Conservation (phyloP, 2,113 vertebrate genomes). For the Tringa solitaria region DNA sequence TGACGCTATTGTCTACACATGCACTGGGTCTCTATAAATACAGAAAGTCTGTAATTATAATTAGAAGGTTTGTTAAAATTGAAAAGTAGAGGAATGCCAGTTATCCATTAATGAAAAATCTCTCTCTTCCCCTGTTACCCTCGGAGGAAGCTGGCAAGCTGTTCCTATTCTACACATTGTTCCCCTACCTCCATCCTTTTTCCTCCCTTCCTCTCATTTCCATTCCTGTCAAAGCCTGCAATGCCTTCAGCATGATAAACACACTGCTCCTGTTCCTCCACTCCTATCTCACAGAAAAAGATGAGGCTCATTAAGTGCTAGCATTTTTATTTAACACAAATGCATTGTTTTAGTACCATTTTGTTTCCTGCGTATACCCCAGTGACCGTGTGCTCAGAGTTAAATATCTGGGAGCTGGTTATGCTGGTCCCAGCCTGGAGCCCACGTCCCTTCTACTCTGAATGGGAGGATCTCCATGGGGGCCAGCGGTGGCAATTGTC, state of each 20-base stretch:
- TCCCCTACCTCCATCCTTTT: slow-evolving; percentile 12
- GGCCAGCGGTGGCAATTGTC: not conserved
- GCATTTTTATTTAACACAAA: slow-evolving; percentile 27
- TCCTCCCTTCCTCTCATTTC: slow-evolving; percentile 42
- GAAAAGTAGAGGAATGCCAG: slow-evolving; percentile 49
- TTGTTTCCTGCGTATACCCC: not conserved
- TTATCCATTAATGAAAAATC: slow-evolving; percentile 34
- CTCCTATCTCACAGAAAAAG: not conserved
- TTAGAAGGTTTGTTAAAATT: slow-evolving; percentile 67
- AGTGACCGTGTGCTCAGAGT: not conserved
- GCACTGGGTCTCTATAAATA: slow-evolving; percentile 53
- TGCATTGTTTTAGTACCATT: not conserved
- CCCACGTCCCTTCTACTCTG: not conserved
- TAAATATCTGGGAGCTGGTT: not conserved
- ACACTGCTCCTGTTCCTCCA: not conserved
- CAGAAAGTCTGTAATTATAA: slow-evolving; percentile 62
- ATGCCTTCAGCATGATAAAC: slow-evolving; percentile 51
- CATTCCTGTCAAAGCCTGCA: slow-evolving; percentile 41
- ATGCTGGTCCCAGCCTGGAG: not conserved
- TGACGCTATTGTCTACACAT: slow-evolving; percentile 6
- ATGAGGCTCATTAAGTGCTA: not conserved
- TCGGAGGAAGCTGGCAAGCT: slow-evolving; percentile 36
- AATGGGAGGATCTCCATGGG: not conserved
- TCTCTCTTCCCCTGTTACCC: not conserved
- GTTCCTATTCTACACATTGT: not conserved